phyloP scores from a whole-genome alignment of 2,888 invertebrate species.

The Pomacea canaliculata region DNA sequence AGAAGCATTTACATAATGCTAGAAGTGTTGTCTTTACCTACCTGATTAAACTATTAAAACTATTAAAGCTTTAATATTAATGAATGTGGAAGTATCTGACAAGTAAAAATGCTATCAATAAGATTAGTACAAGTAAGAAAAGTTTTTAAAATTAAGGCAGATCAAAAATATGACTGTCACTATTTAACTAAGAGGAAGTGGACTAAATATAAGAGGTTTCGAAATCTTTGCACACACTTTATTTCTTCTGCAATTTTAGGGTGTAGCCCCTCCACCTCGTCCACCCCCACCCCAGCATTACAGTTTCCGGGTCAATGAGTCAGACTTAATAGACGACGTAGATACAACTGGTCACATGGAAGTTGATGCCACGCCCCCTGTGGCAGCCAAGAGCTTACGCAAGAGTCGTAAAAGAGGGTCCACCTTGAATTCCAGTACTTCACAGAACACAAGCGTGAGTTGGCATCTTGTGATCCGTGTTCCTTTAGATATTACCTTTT shows the following conservation, averaged over 20 bases:
- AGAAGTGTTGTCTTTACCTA: too few relatives aligned
- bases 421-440: constrained; percentile 9
- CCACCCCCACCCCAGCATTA: constrained; percentile 29
- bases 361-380: constrained; percentile 58
- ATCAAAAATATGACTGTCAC: too few relatives aligned
- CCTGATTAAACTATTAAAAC: too few relatives aligned
- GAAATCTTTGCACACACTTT: too few relatives aligned
- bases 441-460: constrained; percentile 1
- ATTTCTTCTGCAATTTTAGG: constrained; percentile 25
- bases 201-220: too few relatives aligned
- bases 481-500: background rate
- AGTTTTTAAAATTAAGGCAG: too few relatives aligned
- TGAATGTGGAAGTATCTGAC: too few relatives aligned
- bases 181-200: too few relatives aligned
- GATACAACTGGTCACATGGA: constrained; percentile 47
- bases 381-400: constrained; percentile 48
- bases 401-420: constrained; percentile 43
- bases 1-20: too few relatives aligned
- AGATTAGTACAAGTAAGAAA: too few relatives aligned
- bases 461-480: background rate
- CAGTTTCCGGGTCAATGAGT: constrained; percentile 31
- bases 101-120: too few relatives aligned
- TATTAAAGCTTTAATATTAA: too few relatives aligned
- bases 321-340: constrained; percentile 43
- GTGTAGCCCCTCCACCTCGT: constrained; percentile 35